Evolutionary conservation across 2,888 invertebrate genomes (phyloP), one percentile per base, ranked within the genome.

Genomic region (Eristalis tenax): DNA sequence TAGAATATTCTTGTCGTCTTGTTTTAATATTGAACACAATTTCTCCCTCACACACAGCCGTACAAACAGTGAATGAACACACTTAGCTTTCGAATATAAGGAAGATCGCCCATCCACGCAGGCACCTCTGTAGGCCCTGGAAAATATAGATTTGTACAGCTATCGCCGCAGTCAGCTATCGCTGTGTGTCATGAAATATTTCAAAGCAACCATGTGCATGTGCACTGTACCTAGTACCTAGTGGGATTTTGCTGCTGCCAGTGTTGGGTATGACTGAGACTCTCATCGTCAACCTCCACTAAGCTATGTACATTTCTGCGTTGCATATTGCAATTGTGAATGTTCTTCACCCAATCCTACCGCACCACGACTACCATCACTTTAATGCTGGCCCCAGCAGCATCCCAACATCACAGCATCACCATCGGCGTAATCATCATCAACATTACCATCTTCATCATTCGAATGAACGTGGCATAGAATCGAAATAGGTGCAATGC

Each of bases 241-340:
- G 70, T 32, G 32, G 61, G 23, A 35, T 69, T 63, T 32, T 78
- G 35, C 63, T 56, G 73, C 35, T 77, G 69, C 22, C 66, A 64
- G n/a, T 73, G 63, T 35, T 80, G 61, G 43, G 57, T 68, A 57
- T 76, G 70, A 64, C 65, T 83, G 59, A 23, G 59, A 59, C 59
- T 59, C 59, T 50, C 50, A 50, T 50, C 50, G 8, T 50, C 50
- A 18, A 18, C 50, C 50, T 50, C 50, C 50, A 8, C 18, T 8
- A 18, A 63, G 61, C 78, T 87, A 80, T 83, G 56, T 87, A 79
- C 87, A 64, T 73, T 75, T 79, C 57, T 59, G 76, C 70, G 65
- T 77, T 78, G 79, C 83, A 83, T 61, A 79, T 87, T 83, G 87
- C 79, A 83, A 80, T 87, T 80, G 87, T 83, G 80, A 79, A 83